Percentiles rank a stretch among this genome's conserved stretches.
These are phyloP conservation scores for Trissoscelio sp. DNA, from an alignment of 2,888 invertebrate genomes.

Conservation along the genomic window DNA sequence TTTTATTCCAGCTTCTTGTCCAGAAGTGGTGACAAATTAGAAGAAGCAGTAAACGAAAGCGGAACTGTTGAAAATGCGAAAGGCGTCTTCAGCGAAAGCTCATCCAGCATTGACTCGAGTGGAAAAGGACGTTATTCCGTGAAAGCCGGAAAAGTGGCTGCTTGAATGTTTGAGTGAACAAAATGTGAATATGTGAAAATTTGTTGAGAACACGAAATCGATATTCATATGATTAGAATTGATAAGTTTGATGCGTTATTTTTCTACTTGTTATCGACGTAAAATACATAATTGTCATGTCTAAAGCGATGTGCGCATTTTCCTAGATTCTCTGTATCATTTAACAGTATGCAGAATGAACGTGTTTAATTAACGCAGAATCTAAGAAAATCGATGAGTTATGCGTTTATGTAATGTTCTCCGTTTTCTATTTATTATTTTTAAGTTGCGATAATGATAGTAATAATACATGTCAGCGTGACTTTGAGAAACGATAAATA, in stretches of 20 bases:
- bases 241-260: slow-evolving; percentile 1
- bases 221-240: slow-evolving; percentile 8
- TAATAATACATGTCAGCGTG: slow-evolving; percentile 18
- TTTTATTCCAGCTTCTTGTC: slow-evolving; percentile 76
- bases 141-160: slow-evolving; percentile 83
- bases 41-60: slow-evolving; percentile 80
- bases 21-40: slow-evolving; percentile 81
- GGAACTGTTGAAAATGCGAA: slow-evolving; percentile 83
- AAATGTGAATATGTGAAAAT: slow-evolving; percentile 1
- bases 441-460: slow-evolving; percentile 29
- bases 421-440: slow-evolving; percentile 41
- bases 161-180: slow-evolving; percentile 17
- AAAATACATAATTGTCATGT: slow-evolving; percentile 4
- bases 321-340: not conserved
- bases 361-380: not conserved
- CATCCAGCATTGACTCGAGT: slow-evolving; percentile 82
- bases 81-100: slow-evolving; percentile 84
- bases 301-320: not conserved
- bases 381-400: slow-evolving; percentile 21
- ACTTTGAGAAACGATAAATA: slow-evolving; percentile 11
- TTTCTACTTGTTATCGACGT: not conserved
- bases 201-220: too few species aligned
- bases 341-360: not conserved
- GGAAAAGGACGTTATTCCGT: slow-evolving; percentile 85
- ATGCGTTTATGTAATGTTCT: slow-evolving; percentile 6